Conservation (phyloP, 1,140 invertebrate genomes). For the Yoshiicerus persimilis region DNA sequence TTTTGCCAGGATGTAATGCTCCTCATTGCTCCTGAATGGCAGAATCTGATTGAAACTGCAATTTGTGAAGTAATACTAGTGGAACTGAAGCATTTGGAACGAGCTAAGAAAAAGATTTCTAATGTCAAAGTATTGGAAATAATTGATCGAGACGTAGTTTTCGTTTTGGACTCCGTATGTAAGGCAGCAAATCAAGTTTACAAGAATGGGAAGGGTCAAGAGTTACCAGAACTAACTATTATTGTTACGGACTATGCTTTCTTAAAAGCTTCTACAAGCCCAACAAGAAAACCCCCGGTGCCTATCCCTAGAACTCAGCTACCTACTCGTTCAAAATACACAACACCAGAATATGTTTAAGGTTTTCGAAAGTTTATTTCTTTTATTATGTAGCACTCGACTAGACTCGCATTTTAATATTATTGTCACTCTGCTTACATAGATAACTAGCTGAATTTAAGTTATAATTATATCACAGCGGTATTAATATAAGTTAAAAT, state of each 20-base stretch:
- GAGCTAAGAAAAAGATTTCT: conserved; percentile 35
- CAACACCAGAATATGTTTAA: conserved; percentile 43
- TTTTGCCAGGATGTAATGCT: conserved; percentile 70
- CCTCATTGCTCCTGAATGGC: conserved; percentile 65
- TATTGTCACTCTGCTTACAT: neutral
- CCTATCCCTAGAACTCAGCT: conserved; percentile 27
- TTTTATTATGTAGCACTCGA: neutral
- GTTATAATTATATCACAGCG: too few relatives aligned
- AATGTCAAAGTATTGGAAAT: conserved; percentile 31
- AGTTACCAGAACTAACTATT: conserved; percentile 21
- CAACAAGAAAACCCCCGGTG: conserved; percentile 29
- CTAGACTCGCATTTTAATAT: neutral
- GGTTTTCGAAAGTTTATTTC: neutral
- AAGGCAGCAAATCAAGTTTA: conserved; percentile 35
- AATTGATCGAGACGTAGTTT: conserved; percentile 43
- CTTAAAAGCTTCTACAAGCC: neutral
- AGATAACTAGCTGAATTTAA: too few relatives aligned
- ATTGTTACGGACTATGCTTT: conserved; percentile 33
- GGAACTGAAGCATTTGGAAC: conserved; percentile 66
- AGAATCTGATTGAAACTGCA: conserved; percentile 64
- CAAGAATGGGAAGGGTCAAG: conserved; percentile 32
- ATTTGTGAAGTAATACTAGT: conserved; percentile 66
- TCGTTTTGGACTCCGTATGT: conserved; percentile 39
- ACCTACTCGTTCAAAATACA: conserved; percentile 28
- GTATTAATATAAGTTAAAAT: too few relatives aligned